A percentile compares a stretch with the other conserved stretches of the same genome.
Evolutionary conservation across 2,113 vertebrate genomes (phyloP).

Genomic region (Gnathonemus longibarbis): DNA sequence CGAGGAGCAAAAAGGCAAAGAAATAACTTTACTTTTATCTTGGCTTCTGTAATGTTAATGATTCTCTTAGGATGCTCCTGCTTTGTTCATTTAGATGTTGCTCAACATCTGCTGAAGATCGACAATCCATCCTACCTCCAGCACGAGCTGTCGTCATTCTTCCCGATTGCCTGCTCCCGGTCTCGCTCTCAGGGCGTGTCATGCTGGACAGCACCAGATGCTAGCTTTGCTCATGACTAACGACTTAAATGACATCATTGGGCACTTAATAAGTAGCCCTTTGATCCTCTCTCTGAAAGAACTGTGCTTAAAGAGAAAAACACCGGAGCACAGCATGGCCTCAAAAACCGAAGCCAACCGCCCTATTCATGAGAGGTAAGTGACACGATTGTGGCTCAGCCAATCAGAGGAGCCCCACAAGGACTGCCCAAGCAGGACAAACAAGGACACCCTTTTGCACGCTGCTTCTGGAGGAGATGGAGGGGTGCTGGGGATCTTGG

Average conservation of each 20-base stretch:
- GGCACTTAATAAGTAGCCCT: background rate
- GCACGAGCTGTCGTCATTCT: background rate
- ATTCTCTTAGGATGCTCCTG: background rate
- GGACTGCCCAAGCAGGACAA: background rate
- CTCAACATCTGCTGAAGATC: background rate
- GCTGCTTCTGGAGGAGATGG: background rate
- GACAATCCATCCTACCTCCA: background rate
- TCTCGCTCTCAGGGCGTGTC: background rate
- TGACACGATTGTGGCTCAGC: background rate
- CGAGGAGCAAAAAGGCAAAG: background rate
- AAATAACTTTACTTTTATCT: background rate
- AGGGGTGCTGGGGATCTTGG: background rate
- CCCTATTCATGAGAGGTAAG: background rate
- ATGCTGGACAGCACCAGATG: background rate
- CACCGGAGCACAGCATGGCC: too few species aligned
- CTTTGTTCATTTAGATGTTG: background rate
- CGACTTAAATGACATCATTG: background rate
- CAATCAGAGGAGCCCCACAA: background rate
- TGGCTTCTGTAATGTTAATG: background rate
- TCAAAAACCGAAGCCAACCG: background rate
- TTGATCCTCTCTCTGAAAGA: background rate
- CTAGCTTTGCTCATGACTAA: background rate
- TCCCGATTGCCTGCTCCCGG: background rate
- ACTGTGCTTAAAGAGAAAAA: background rate
- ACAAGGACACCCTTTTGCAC: background rate